Evolutionary conservation across 2,888 invertebrate species (phyloP).

Genomic region (Brachypalpus laphriformis): DNA sequence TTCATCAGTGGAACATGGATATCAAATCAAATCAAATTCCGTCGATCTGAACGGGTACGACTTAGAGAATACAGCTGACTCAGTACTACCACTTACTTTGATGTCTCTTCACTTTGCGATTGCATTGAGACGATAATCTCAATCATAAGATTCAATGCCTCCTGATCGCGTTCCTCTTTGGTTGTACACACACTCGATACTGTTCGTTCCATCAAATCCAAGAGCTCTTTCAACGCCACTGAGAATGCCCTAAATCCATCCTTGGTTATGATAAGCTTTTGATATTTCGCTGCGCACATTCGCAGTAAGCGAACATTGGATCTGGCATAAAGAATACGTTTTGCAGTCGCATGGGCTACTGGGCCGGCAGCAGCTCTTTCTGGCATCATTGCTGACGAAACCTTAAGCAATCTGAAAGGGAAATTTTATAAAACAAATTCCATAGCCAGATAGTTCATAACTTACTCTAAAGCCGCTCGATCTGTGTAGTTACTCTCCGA

Average conservation of each 20-base stretch:
- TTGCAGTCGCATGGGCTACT: constrained; percentile 78
- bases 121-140: constrained; percentile 81
- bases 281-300: constrained; percentile 80
- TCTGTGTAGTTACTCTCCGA: constrained; percentile 84
- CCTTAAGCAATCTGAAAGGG: constrained; percentile 77
- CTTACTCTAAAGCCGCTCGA: constrained; percentile 85
- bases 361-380: constrained; percentile 73
- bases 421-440: constrained; percentile 31
- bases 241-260: constrained; percentile 79
- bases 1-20: too few relatives aligned
- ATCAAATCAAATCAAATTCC: too few relatives aligned
- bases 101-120: constrained; percentile 80
- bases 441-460: constrained; percentile 44
- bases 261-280: constrained; percentile 79
- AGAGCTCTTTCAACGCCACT: constrained; percentile 77
- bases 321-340: constrained; percentile 81
- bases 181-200: constrained; percentile 76
- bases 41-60: too few relatives aligned
- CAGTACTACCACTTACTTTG: constrained; percentile 78
- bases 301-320: constrained; percentile 79
- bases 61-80: too few relatives aligned
- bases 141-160: constrained; percentile 80
- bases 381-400: constrained; percentile 79
- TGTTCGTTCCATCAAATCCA: constrained; percentile 78
- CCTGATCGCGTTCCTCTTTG: constrained; percentile 78